Conservation (phyloP, 2,888 invertebrate species). For the Troides oblongomaculatus region DNA sequence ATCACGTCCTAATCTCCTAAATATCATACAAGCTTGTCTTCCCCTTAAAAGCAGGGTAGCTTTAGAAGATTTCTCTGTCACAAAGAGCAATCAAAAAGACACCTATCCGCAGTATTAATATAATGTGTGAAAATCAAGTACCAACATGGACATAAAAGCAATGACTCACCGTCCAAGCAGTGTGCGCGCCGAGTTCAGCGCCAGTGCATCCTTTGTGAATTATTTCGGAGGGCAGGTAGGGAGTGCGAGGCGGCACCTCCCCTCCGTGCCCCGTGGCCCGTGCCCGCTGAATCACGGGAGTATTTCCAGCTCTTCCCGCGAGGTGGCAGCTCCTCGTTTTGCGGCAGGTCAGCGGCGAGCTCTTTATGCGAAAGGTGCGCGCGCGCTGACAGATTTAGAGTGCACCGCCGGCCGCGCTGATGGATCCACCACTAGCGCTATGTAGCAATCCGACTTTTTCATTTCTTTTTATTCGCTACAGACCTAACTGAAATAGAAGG, state of each 20-base stretch:
- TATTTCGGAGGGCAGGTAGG: conserved; percentile 42
- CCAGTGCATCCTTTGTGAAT: conserved; percentile 37
- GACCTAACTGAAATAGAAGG: no score
- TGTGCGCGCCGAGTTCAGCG: conserved; percentile 12
- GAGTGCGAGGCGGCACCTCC: conserved; percentile 29
- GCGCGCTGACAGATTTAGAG: conserved; percentile 42
- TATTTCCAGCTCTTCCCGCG: conserved; percentile 41
- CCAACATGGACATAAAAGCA: no score
- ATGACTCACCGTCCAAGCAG: conserved; percentile 22
- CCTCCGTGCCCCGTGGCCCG: background rate
- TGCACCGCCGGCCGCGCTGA: conserved; percentile 22
- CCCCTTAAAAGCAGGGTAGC: no score
- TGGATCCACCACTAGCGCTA: conserved; percentile 16
- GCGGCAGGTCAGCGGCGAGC: conserved; percentile 39
- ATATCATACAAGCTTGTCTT: no score
- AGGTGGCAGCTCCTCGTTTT: conserved; percentile 41
- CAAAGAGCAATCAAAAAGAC: no score
- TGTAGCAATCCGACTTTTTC: conserved; percentile 11
- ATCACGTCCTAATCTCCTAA: no score
- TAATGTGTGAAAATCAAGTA: no score
- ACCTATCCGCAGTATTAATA: no score
- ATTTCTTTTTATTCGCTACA: conserved; percentile 1
- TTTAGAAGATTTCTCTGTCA: no score
- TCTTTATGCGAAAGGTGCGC: conserved; percentile 39
- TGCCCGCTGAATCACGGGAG: conserved; percentile 38